Evolutionary conservation across 2,113 vertebrate genomes (phyloP), one percentile per base, ranked within the genome.

Genomic region (Hylia prasina): DNA sequence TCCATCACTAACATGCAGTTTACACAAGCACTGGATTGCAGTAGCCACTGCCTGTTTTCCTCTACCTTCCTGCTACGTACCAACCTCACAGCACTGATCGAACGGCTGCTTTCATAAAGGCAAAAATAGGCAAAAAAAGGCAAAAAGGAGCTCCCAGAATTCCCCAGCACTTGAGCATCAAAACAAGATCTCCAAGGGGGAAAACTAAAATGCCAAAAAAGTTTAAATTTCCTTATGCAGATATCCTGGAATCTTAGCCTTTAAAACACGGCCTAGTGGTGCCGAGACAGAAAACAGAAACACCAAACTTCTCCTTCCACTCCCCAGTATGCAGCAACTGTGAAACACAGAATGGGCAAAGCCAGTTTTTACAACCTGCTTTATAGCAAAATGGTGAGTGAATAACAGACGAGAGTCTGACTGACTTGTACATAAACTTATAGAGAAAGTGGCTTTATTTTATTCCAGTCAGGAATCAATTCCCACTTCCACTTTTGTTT

Each of bases 31-130:
- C 30, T 8, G 60, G 89, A 91, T 25, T 71, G 87, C 84, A 89
- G 94, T 19, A 79, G 80, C 78, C 57, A 80, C 77, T 6, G 2
- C 61, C 64, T 69, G 31, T 93, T 79, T 69, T 90, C 63, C 83
- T 90, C 89, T 57, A 51, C 88, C 78, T 58, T 94, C 87, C 72
- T 76, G 58, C 44, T 82, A 92, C 82, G 60, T 79, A 80, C 97
- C 89, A 95, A 96, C 97, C 72, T 95, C 82, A 87, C 63, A 21
- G 11, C 75, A 48, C 11, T 87, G 89, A 96, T 14, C 47, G 82
- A 98, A 98, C 97, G 98, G 97, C 97, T 98, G 97, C 96, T 98
- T 97, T 95, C 94, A 94, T 96, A 96, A 97, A 73, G 89, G 94
- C 25, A 92, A 87, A 82, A 96, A 93, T 92, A 94, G 95, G 50